phyloP scores from a whole-genome alignment of 2,888 invertebrate genomes.

The Podabrus alpinus region DNA sequence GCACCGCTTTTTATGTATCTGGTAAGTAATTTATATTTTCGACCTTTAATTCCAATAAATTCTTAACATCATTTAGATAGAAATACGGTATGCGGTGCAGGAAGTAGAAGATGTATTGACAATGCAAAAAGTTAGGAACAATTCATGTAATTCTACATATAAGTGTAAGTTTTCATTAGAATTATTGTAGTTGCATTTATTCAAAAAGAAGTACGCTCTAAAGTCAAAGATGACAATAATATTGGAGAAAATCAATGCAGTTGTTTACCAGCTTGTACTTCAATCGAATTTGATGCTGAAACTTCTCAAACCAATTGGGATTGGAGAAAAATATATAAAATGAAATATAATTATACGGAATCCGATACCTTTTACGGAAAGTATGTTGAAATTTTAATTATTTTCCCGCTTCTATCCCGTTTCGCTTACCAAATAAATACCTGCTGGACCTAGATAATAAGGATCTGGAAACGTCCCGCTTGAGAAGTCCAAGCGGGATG shows the following conservation, averaged over 20 bases:
- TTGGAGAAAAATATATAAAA: not conserved
- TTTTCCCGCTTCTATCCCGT: too few species aligned
- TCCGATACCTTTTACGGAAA: not conserved
- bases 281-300: constrained; percentile 6
- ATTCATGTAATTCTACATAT: not conserved
- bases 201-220: not conserved
- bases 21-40: not conserved
- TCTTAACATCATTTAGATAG: not conserved
- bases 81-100: not conserved
- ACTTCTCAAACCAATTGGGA: constrained; percentile 5
- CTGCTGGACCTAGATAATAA: too few species aligned
- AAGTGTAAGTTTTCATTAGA: not conserved
- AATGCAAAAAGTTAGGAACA: constrained; percentile 9
- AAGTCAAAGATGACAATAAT: not conserved
- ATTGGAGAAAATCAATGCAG: not conserved
- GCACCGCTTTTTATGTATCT: constrained; percentile 1
- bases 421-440: too few species aligned
- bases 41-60: not conserved
- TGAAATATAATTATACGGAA: not conserved
- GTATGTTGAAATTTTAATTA: not conserved
- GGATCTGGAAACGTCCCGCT: too few species aligned
- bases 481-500: too few species aligned
- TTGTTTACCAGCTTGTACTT: constrained; percentile 12
- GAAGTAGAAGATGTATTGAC: not conserved
- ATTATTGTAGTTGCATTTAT: not conserved